Evolutionary conservation across 2,113 vertebrate species (phyloP).

Genomic region (Phylloscopus whistleri): DNA sequence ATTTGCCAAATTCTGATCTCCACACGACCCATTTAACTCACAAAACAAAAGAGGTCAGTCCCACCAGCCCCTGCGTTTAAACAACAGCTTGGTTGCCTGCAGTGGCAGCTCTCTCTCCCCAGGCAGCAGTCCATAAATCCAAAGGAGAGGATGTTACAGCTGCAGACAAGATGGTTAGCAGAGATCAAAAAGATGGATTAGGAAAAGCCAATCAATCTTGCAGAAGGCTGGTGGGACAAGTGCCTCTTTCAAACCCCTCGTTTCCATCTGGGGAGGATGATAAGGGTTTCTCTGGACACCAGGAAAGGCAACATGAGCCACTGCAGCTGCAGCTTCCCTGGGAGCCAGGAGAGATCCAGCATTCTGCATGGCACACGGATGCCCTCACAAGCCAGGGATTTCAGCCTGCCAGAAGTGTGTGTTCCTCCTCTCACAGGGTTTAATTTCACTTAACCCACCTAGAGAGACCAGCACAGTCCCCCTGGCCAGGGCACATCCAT

Average conservation of each 20-base stretch:
- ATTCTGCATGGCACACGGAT: accelerated
- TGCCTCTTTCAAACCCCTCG: neutral
- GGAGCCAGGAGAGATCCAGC: neutral
- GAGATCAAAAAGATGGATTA: conserved; percentile 60
- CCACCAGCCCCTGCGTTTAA: neutral
- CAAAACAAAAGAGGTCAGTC: neutral
- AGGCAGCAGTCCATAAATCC: conserved; percentile 49
- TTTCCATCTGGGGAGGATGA: conserved; percentile 24
- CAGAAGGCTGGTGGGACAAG: conserved; percentile 30
- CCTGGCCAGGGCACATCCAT: accelerated
- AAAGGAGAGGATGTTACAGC: conserved; percentile 52
- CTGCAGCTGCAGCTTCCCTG: neutral
- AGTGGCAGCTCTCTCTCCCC: conserved; percentile 3
- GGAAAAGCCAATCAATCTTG: conserved; percentile 53
- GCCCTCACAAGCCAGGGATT: neutral
- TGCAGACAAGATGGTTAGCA: conserved; percentile 60
- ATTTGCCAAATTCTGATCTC: neutral
- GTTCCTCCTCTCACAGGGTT: neutral
- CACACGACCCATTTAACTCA: neutral
- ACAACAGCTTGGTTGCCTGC: neutral
- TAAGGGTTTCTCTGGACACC: conserved; percentile 2
- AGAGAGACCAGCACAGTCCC: neutral
- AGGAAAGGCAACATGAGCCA: neutral
- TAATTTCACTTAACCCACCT: neutral
- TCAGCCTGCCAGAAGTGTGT: neutral